These are phyloP conservation scores for Scaptomyza hsui DNA, from an alignment of 1,140 invertebrate genomes.

Conservation along the genomic window DNA sequence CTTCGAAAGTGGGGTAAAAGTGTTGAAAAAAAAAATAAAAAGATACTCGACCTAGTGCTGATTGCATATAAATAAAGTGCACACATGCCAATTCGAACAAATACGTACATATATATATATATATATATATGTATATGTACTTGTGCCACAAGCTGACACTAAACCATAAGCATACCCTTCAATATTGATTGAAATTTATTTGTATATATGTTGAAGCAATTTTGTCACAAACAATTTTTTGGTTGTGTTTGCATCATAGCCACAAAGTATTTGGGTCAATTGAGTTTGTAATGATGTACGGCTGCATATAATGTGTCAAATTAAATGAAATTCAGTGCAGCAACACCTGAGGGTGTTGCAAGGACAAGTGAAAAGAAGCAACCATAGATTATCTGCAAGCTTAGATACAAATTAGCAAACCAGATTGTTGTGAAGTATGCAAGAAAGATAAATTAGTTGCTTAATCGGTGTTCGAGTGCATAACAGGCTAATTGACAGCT, in stretches of 20 bases:
- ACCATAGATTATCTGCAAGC: neutral
- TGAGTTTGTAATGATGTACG: slow-evolving; percentile 59
- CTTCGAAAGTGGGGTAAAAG: neutral
- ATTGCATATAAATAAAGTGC: neutral
- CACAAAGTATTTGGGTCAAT: slow-evolving; percentile 53
- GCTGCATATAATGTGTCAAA: slow-evolving; percentile 55
- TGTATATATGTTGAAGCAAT: slow-evolving; percentile 28
- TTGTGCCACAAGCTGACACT: slow-evolving; percentile 4
- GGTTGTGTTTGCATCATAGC: slow-evolving; percentile 17
- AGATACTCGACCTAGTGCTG: neutral
- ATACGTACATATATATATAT: too few species aligned
- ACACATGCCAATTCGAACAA: slow-evolving; percentile 2
- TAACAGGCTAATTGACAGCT: slow-evolving; percentile 31
- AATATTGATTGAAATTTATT: slow-evolving; percentile 54
- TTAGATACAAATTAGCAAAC: slow-evolving; percentile 8
- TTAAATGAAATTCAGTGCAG: slow-evolving; percentile 61
- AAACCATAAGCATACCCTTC: slow-evolving; percentile 42
- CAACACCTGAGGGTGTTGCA: slow-evolving; percentile 34
- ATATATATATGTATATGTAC: neutral
- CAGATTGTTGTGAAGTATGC: slow-evolving; percentile 7
- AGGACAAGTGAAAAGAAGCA: neutral
- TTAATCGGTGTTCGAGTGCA: slow-evolving; percentile 6
- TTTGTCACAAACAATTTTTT: slow-evolving; percentile 25
- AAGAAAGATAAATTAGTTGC: slow-evolving; percentile 20
- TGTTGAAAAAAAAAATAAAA: too few species aligned